phyloP scores from a whole-genome alignment of 2,797 vertebrate genomes.

The Morelia viridis region DNA sequence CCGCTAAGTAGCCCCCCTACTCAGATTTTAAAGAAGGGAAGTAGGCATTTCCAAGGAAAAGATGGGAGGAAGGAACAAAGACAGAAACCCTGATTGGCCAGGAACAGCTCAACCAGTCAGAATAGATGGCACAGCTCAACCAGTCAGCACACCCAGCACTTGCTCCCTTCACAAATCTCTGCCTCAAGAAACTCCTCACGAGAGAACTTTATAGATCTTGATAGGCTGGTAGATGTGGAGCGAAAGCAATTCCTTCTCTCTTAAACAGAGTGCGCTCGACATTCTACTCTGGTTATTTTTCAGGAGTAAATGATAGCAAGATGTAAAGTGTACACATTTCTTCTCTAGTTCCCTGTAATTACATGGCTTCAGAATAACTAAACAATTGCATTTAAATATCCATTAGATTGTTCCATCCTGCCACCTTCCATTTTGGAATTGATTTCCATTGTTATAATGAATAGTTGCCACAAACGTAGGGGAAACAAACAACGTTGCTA shows the following conservation, averaged over 20 bases:
- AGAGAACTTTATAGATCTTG: background rate
- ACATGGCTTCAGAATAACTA: slow-evolving; percentile 54
- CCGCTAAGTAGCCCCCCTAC: too few relatives aligned
- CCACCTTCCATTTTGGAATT: slow-evolving; percentile 53
- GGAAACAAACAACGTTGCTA: background rate
- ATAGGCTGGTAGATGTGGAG: slow-evolving; percentile 29
- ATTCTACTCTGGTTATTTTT: background rate
- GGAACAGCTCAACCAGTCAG: background rate
- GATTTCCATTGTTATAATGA: slow-evolving; percentile 55
- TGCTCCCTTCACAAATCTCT: background rate
- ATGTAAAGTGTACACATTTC: background rate
- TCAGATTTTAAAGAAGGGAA: background rate
- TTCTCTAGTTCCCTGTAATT: slow-evolving; percentile 20
- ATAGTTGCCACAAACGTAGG: slow-evolving; percentile 35
- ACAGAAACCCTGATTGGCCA: background rate
- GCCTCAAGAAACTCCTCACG: background rate
- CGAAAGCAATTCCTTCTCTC: background rate
- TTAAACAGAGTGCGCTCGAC: background rate
- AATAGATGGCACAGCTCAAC: background rate
- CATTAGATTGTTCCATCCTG: slow-evolving; percentile 39
- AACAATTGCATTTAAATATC: slow-evolving; percentile 62
- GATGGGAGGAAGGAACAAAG: background rate
- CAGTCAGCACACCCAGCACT: background rate
- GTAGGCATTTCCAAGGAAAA: background rate
- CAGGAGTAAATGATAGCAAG: background rate